Evolutionary conservation across 1,140 invertebrate genomes (phyloP).

Genomic region (Drosophila melanogaster): Release_6_plus_ISO1_MT NT_033779.5:10071501-10072000

Average conservation of each 20-base stretch:
- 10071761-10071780: slow-evolving; percentile 81
- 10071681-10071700: slow-evolving; percentile 1
- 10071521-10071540: too few relatives aligned
- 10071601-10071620: neutral
- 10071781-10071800: slow-evolving; percentile 47
- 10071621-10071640: slow-evolving; percentile 22
- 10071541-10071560: too few relatives aligned
- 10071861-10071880: slow-evolving; percentile 15
- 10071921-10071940: slow-evolving; percentile 58
- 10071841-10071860: slow-evolving; percentile 56
- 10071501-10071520: too few relatives aligned
- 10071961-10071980: slow-evolving; percentile 53
- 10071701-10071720: slow-evolving; percentile 1
- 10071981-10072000: slow-evolving; percentile 37
- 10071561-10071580: too few relatives aligned
- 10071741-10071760: slow-evolving; percentile 66
- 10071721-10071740: slow-evolving; percentile 33
- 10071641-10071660: slow-evolving; percentile 24
- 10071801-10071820: slow-evolving; percentile 81
- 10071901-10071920: slow-evolving; percentile 61
- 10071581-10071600: too few relatives aligned
- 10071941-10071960: slow-evolving; percentile 72
- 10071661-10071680: slow-evolving; percentile 40
- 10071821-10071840: slow-evolving; percentile 80
- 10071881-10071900: slow-evolving; percentile 14